Conservation (phyloP, 2,888 invertebrate genomes). For the Cephus sareptanus region DNA sequence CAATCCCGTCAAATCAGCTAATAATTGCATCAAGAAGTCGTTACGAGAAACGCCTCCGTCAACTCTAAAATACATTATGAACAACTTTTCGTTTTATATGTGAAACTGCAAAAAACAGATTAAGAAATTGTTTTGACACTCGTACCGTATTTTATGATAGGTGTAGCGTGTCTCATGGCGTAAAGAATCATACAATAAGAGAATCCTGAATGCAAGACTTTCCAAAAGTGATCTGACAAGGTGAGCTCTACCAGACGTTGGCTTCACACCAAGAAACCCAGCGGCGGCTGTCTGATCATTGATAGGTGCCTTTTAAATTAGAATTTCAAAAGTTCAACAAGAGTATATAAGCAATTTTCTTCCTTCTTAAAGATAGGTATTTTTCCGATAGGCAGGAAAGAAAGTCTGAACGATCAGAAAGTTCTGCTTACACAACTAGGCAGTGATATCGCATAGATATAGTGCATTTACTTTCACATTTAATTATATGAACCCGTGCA, state of each 20-base stretch:
- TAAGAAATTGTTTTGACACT: not conserved
- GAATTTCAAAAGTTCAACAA: not conserved
- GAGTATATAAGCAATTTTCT: not conserved
- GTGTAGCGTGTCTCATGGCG: constrained; percentile 74
- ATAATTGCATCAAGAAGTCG: constrained; percentile 88
- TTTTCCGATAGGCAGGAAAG: constrained; percentile 4
- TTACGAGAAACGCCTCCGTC: constrained; percentile 98
- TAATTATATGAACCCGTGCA: not conserved
- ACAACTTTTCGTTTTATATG: not conserved
- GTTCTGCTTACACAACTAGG: not conserved
- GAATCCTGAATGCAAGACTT: constrained; percentile 84
- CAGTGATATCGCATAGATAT: not conserved
- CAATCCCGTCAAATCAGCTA: constrained; percentile 84
- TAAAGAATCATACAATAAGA: constrained; percentile 81
- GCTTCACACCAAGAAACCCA: constrained; percentile 82
- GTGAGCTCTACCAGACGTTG: constrained; percentile 82
- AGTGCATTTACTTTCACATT: not conserved
- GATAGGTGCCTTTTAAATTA: constrained; percentile 80
- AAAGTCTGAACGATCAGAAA: constrained; percentile 4
- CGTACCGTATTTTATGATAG: constrained; percentile 73
- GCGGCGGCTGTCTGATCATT: constrained; percentile 87
- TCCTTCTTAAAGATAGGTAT: not conserved
- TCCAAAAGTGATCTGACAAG: constrained; percentile 86
- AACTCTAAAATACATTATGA: constrained; percentile 71
- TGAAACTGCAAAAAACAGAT: not conserved